Evolutionary conservation across 2,888 invertebrate genomes (phyloP).

Genomic region (Entomobrya multifasciata): DNA sequence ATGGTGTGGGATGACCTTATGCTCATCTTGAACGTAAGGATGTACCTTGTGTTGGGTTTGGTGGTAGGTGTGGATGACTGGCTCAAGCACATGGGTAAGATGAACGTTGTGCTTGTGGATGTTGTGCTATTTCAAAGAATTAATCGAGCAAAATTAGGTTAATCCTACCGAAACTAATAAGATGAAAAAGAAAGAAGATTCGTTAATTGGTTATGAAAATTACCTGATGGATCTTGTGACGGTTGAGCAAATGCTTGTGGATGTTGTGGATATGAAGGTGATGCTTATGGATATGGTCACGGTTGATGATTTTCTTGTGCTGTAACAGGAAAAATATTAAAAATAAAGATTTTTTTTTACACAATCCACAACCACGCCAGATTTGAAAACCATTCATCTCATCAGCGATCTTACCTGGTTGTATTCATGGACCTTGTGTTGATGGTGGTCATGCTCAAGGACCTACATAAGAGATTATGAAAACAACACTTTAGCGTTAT

Average conservation of each 20-base stretch:
- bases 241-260: slow-evolving; percentile 71
- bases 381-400: no score
- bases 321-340: not conserved
- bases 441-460: slow-evolving; percentile 72
- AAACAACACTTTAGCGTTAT: not conserved
- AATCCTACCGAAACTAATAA: not conserved
- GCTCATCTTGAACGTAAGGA: slow-evolving; percentile 70
- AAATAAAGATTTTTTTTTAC: not conserved
- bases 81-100: slow-evolving; percentile 74
- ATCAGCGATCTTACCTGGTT: slow-evolving; percentile 55
- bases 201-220: not conserved
- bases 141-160: not conserved
- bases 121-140: slow-evolving; percentile 66
- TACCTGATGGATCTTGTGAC: slow-evolving; percentile 75
- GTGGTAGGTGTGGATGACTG: slow-evolving; percentile 74
- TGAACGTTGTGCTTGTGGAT: slow-evolving; percentile 76
- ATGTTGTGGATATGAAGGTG: slow-evolving; percentile 75
- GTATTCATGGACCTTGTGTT: slow-evolving; percentile 73
- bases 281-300: slow-evolving; percentile 77
- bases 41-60: slow-evolving; percentile 74
- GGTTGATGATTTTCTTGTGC: slow-evolving; percentile 75
- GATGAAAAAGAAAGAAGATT: not conserved
- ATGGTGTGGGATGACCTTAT: slow-evolving; percentile 76
- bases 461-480: slow-evolving; percentile 50
- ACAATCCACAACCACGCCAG: not conserved